phyloP scores from a whole-genome alignment of 2,113 vertebrate species.

The Odontophorus gujanensis region DNA sequence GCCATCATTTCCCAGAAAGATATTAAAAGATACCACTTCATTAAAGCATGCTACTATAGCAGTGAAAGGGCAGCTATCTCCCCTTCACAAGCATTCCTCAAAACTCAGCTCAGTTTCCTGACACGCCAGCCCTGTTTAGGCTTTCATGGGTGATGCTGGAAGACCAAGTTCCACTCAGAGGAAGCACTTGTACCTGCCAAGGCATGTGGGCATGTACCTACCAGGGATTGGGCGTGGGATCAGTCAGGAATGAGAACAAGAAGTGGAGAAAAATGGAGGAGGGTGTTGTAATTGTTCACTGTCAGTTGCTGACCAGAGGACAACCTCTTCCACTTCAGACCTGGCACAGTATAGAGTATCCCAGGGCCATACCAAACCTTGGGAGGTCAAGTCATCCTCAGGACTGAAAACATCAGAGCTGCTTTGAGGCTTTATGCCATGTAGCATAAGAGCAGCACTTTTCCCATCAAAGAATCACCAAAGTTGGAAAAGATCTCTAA shows the following conservation, averaged over 20 bases:
- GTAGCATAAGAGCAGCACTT: not conserved
- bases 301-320: not conserved
- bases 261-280: not conserved
- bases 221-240: not conserved
- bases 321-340: not conserved
- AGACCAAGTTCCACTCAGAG: not conserved
- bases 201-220: fast-evolving
- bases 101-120: not conserved
- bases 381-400: not conserved
- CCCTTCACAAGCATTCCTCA: not conserved
- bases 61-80: not conserved
- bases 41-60: not conserved
- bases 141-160: not conserved
- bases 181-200: not conserved
- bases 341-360: not conserved
- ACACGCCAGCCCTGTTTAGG: not conserved
- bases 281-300: not conserved
- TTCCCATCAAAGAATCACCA: not conserved
- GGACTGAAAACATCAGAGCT: not conserved
- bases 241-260: not conserved
- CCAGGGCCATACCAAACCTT: not conserved
- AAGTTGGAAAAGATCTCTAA: too few species aligned
- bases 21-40: not conserved
- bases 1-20: slow-evolving; percentile 8
- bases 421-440: not conserved